Evolutionary conservation across 2,797 vertebrate species (phyloP).

Genomic region (Eulemur albifrons): DNA sequence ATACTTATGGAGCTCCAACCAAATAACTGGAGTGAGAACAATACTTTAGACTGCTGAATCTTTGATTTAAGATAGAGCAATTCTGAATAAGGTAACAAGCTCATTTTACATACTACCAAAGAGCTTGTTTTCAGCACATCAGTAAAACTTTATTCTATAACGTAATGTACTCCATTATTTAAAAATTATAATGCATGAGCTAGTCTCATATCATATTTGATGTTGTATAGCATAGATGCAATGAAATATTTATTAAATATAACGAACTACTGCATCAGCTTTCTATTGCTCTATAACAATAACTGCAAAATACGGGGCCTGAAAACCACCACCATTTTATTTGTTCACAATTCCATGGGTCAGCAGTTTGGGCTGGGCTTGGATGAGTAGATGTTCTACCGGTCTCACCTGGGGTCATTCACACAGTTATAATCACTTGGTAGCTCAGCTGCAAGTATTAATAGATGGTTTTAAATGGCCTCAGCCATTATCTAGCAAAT

Average conservation of each 20-base stretch:
- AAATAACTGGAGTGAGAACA: background rate
- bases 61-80: background rate
- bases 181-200: background rate
- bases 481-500: too few species aligned
- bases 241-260: background rate
- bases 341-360: background rate
- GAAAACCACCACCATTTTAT: background rate
- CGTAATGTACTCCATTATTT: background rate
- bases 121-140: background rate
- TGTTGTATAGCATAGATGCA: background rate
- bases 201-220: background rate
- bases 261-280: background rate
- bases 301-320: background rate
- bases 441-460: background rate
- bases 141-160: conserved; percentile 11
- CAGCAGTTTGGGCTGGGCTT: background rate
- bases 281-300: background rate
- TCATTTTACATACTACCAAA: background rate
- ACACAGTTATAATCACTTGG: fast-evolving
- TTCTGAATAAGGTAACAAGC: conserved; percentile 34
- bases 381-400: background rate
- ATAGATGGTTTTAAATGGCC: background rate
- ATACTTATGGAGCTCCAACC: background rate
- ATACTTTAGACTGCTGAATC: conserved; percentile 29
- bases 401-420: background rate